Base-by-base conservation (phyloP, 2,797 vertebrate genomes). In the Amniataba percoides region DNA sequence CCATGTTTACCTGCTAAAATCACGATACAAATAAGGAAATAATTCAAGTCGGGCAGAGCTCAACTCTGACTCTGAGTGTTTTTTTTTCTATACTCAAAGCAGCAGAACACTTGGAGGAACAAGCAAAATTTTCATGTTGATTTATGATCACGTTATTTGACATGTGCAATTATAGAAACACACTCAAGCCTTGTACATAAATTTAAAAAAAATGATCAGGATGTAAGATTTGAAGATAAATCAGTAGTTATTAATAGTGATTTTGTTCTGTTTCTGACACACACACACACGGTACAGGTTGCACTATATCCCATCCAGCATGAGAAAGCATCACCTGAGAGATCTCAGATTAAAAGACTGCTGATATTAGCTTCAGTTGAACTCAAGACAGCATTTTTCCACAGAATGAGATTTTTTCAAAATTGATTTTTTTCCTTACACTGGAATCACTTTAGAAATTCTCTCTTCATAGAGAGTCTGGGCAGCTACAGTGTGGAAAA, bases 271-370 rank as follows among this genome's bases (percentile, higher is more conserved):
- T n/a, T n/a, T n/a, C n/a, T n/a, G n/a, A n/a, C 34, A 34, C 34
- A 34, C 34, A 34, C 34, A 34, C 34, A 34, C 7, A 34, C 34
- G 34, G 34, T 36, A 36, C 8, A 36, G 34, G 7, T 7, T 9
- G 8, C 34, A 36, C 6, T 36, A 36, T 36, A 36, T 36, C 34
- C 34, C n/a, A 27, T 1, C 7, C 34, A 36, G 7, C 18, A 18
- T 49, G 61, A 48, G 45, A 63, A 12, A 63, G 11, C 12, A 36
- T 10, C n/a, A 70, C 39, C 31, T 23, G 15, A 70, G 6, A 70
- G 3, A 48, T n/a, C n/a, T n/a, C n/a, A n/a, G n/a, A n/a, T n/a
- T n/a, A n/a, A n/a, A n/a, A n/a, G n/a, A n/a, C n/a, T n/a, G n/a
- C 45, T 58, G 53, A 57, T 42, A 49, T 40, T 25, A 14, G 23